These are phyloP conservation scores for Diachrysia chrysitis DNA, from an alignment of 2,888 invertebrate genomes.

Conservation along the genomic window DNA sequence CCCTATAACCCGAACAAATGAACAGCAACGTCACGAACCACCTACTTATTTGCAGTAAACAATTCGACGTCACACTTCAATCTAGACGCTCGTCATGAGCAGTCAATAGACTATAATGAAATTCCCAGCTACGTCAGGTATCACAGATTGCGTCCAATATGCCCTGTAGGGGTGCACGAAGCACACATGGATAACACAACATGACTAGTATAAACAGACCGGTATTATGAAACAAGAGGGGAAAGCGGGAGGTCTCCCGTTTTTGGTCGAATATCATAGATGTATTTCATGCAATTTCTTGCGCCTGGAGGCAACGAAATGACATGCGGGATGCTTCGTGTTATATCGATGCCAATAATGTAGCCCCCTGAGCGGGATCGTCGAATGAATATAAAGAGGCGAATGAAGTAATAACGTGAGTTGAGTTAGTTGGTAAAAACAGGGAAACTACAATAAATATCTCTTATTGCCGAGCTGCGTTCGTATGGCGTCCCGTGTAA, in stretches of 20 bases:
- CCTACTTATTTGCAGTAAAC: constrained; percentile 52
- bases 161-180: constrained; percentile 78
- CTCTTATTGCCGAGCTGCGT: background rate
- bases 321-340: constrained; percentile 79
- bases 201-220: constrained; percentile 67
- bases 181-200: constrained; percentile 67
- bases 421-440: constrained; percentile 14
- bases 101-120: constrained; percentile 84
- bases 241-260: constrained; percentile 56
- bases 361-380: constrained; percentile 67
- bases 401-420: constrained; percentile 53
- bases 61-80: constrained; percentile 65
- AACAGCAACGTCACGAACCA: constrained; percentile 31
- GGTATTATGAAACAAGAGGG: constrained; percentile 31
- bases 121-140: constrained; percentile 84
- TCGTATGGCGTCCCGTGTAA: constrained; percentile 13
- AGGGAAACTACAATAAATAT: constrained; percentile 16
- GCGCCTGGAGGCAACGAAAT: constrained; percentile 82
- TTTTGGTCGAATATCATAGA: constrained; percentile 70
- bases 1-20: background rate
- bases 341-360: constrained; percentile 81
- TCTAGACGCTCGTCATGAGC: constrained; percentile 74
- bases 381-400: constrained; percentile 66
- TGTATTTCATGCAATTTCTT: constrained; percentile 86
- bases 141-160: constrained; percentile 85